Evolutionary conservation across 2,797 vertebrate species (phyloP).

Genomic region (Argentina silus): DNA sequence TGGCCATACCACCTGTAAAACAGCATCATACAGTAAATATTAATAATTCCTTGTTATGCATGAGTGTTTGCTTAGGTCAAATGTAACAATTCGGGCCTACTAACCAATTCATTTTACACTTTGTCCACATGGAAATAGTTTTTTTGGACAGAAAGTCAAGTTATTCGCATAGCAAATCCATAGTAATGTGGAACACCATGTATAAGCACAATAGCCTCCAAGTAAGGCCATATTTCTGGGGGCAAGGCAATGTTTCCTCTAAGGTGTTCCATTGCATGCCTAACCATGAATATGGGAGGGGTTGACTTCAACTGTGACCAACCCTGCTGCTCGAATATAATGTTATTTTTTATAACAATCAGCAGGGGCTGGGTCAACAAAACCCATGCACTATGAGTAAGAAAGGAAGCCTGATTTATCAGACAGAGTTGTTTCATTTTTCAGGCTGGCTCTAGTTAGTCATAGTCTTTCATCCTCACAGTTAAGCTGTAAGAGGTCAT

Average conservation of each 20-base stretch:
- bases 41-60: not conserved
- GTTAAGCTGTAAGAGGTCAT: constrained; percentile 21
- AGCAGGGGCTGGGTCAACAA: not conserved
- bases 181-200: not conserved
- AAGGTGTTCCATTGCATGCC: no score
- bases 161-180: not conserved
- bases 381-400: not conserved
- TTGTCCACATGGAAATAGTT: no score
- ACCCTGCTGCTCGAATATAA: not conserved
- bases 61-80: not conserved
- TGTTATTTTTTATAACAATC: no score
- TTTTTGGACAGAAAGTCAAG: not conserved
- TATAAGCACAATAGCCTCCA: not conserved
- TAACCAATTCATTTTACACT: no score
- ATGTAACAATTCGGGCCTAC: not conserved
- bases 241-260: no score
- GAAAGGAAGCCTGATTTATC: not conserved
- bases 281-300: no score
- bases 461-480: constrained; percentile 2
- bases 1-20: constrained; percentile 97
- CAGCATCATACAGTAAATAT: constrained; percentile 4
- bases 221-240: not conserved
- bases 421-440: constrained; percentile 1
- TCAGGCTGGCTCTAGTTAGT: constrained; percentile 1
- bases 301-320: not conserved